A percentile compares a stretch with the other conserved stretches of the same genome.
Evolutionary conservation across 2,888 invertebrate species (phyloP).

Genomic region (Cyaniris semiargus): DNA sequence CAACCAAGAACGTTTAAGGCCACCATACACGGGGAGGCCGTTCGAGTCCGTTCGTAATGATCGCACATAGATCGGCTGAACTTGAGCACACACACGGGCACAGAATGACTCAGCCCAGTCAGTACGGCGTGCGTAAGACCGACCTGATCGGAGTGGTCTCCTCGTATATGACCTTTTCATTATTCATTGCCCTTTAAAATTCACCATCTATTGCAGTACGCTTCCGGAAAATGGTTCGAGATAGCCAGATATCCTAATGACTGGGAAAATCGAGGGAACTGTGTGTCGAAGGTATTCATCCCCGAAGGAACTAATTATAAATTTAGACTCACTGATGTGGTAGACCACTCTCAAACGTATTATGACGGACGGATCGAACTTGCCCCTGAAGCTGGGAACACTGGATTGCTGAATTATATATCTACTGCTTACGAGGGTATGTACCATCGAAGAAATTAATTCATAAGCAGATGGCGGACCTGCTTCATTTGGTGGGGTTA

Average conservation of each 20-base stretch:
- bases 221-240: constrained; percentile 51
- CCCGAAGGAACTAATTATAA: constrained; percentile 61
- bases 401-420: constrained; percentile 50
- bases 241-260: constrained; percentile 41
- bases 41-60: too few species aligned
- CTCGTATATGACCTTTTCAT: too few species aligned
- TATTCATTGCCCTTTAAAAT: too few species aligned
- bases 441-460: background rate
- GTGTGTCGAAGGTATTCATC: constrained; percentile 77
- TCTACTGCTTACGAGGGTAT: constrained; percentile 60
- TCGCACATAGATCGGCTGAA: too few species aligned
- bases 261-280: constrained; percentile 40
- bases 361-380: constrained; percentile 63
- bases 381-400: constrained; percentile 60
- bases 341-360: constrained; percentile 55
- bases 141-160: too few species aligned
- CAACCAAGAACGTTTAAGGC: too few species aligned
- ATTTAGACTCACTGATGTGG: constrained; percentile 64
- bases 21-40: too few species aligned
- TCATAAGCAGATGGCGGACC: background rate
- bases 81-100: too few species aligned
- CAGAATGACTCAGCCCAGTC: too few species aligned
- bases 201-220: constrained; percentile 53
- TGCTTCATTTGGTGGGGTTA: background rate
- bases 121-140: too few species aligned